These are phyloP conservation scores for Eristalis arbustorum DNA, from an alignment of 2,888 invertebrate species.

Conservation along the genomic window DNA sequence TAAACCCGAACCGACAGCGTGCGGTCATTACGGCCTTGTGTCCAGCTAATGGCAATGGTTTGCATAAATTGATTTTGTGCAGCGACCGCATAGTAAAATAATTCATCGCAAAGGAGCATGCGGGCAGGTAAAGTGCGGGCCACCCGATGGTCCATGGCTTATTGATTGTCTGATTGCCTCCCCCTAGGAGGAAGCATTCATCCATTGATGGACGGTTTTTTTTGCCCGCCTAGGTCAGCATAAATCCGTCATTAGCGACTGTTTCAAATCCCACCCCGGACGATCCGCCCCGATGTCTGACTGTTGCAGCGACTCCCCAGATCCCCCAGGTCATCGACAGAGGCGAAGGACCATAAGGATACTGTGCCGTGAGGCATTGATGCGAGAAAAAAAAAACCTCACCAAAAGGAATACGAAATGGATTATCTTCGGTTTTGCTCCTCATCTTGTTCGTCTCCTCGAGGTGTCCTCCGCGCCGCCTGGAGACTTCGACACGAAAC, in stretches of 20 bases:
- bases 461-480: neutral
- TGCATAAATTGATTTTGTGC: constrained; percentile 57
- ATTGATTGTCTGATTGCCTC: neutral
- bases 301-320: too few relatives aligned
- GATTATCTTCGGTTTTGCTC: neutral
- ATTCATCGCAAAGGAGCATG: constrained; percentile 23
- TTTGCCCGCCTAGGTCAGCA: neutral
- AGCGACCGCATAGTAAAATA: constrained; percentile 49
- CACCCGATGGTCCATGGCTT: constrained; percentile 1
- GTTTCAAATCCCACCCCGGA: neutral
- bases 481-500: constrained; percentile 21
- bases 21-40: constrained; percentile 9
- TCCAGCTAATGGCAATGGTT: constrained; percentile 38
- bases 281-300: neutral
- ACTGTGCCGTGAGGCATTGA: constrained; percentile 17
- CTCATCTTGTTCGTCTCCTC: neutral
- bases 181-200: neutral
- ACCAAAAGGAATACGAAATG: neutral
- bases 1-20: neutral
- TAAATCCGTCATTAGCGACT: neutral
- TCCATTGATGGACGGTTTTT: neutral
- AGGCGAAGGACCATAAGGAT: neutral
- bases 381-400: constrained; percentile 38
- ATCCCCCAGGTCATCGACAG: too few relatives aligned
- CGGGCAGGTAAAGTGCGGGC: constrained; percentile 14